Conservation (phyloP, 1,140 invertebrate species). For the Drosophila repleta region DNA sequence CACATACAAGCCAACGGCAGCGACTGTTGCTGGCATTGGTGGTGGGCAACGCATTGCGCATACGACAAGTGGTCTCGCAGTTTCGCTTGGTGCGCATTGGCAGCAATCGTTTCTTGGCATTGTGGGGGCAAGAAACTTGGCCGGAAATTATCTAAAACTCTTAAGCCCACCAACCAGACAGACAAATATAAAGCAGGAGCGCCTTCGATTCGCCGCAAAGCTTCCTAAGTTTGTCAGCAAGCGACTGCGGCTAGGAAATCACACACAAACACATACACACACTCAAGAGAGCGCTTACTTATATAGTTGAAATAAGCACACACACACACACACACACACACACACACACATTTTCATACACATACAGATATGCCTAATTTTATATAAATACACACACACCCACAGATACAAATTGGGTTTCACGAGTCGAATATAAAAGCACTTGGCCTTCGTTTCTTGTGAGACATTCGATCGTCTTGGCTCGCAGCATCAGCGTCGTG, state of each 20-base stretch:
- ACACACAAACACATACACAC: slow-evolving; percentile 28
- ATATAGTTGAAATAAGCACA: slow-evolving; percentile 58
- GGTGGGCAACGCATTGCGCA: slow-evolving; percentile 61
- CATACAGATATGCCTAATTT: slow-evolving; percentile 52
- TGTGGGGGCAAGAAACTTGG: slow-evolving; percentile 69
- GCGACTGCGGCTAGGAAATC: slow-evolving; percentile 16
- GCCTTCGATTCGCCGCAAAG: slow-evolving; percentile 72
- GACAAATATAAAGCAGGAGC: slow-evolving; percentile 15
- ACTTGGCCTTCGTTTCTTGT: slow-evolving; percentile 75
- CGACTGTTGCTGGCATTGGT: slow-evolving; percentile 70
- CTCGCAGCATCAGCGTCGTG: slow-evolving; percentile 67
- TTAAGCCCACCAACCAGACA: slow-evolving; percentile 37
- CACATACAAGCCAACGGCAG: slow-evolving; percentile 42
- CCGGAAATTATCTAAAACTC: slow-evolving; percentile 76
- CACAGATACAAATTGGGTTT: slow-evolving; percentile 39
- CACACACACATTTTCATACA: slow-evolving; percentile 4
- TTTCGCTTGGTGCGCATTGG: slow-evolving; percentile 67
- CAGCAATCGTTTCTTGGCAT: slow-evolving; percentile 57
- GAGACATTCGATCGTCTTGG: slow-evolving; percentile 83
- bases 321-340: slow-evolving; percentile 15
- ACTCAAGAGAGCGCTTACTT: slow-evolving; percentile 36
- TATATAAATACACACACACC: slow-evolving; percentile 55
- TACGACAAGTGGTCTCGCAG: slow-evolving; percentile 66
- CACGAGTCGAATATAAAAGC: slow-evolving; percentile 79
- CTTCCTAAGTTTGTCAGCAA: slow-evolving; percentile 73